These are phyloP conservation scores for Scortum barcoo DNA, from an alignment of 2,113 vertebrate genomes.

Conservation along the genomic window DNA sequence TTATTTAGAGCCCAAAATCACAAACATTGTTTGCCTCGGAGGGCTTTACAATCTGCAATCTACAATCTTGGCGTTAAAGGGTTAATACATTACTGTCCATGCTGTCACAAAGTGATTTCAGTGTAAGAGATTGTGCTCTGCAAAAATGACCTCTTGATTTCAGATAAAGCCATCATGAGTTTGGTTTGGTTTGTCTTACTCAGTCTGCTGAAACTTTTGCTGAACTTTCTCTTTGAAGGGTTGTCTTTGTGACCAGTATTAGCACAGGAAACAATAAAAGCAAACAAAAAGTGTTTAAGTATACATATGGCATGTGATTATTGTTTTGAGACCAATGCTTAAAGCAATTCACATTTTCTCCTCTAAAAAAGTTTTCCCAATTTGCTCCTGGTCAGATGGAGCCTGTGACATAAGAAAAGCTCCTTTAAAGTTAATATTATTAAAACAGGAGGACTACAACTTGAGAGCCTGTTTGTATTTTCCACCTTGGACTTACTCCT, in stretches of 20 bases:
- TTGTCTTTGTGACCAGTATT: no score
- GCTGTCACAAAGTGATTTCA: background rate
- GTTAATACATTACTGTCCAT: background rate
- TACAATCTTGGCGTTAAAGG: no score
- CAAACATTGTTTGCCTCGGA: no score
- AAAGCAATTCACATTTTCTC: background rate
- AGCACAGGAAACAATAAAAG: no score
- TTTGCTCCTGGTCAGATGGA: background rate
- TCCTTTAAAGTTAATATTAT: background rate
- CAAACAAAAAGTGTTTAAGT: background rate
- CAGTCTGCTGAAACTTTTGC: no score
- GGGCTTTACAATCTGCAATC: no score
- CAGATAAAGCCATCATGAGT: no score
- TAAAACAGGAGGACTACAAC: slow-evolving; percentile 1
- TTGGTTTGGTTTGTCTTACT: no score
- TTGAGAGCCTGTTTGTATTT: background rate
- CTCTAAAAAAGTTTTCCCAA: background rate
- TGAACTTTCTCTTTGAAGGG: no score
- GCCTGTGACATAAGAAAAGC: background rate
- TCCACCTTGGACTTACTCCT: background rate
- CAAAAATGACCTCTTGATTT: background rate
- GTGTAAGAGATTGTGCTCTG: background rate
- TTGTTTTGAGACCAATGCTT: no score
- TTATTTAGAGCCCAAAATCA: no score
- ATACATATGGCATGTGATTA: background rate